A percentile compares a stretch with the other conserved stretches of the same genome.
Evolutionary conservation across 2,797 vertebrate species (phyloP).

Genomic region (Spinus olivaceus): DNA sequence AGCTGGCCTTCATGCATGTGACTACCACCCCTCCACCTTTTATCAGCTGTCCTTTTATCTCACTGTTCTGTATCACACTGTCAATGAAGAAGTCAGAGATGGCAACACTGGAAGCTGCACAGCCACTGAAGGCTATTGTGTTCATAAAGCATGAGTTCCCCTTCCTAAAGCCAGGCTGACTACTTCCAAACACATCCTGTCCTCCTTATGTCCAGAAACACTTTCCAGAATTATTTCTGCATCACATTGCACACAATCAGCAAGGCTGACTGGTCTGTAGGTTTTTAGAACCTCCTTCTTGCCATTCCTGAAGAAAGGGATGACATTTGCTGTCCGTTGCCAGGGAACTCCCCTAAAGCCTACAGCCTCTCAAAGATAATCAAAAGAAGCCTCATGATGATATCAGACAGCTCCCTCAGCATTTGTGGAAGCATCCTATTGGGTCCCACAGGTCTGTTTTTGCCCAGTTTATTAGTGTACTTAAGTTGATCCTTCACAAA

Average conservation of each 20-base stretch:
- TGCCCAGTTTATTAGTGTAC: background rate
- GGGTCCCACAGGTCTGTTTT: background rate
- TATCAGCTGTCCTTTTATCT: background rate
- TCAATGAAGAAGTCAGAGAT: background rate
- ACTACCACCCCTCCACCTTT: background rate
- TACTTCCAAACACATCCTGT: background rate
- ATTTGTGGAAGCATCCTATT: background rate
- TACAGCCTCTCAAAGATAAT: background rate
- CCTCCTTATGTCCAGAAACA: background rate
- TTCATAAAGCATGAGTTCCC: background rate
- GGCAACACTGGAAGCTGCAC: background rate
- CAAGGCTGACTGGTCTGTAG: background rate
- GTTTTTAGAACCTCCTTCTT: background rate
- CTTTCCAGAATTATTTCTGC: background rate
- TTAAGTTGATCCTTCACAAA: background rate
- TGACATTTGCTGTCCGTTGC: background rate
- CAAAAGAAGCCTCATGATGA: background rate
- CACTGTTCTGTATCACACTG: background rate
- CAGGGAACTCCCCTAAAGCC: background rate
- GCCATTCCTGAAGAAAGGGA: background rate
- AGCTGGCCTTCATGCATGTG: background rate
- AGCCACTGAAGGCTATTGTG: fast-evolving
- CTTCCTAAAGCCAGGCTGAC: background rate
- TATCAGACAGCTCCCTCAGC: background rate
- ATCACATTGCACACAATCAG: background rate